A percentile compares a stretch with the other conserved stretches of the same genome.
Evolutionary conservation across 2,888 invertebrate genomes (phyloP).

Genomic region (Acronicta psi): DNA sequence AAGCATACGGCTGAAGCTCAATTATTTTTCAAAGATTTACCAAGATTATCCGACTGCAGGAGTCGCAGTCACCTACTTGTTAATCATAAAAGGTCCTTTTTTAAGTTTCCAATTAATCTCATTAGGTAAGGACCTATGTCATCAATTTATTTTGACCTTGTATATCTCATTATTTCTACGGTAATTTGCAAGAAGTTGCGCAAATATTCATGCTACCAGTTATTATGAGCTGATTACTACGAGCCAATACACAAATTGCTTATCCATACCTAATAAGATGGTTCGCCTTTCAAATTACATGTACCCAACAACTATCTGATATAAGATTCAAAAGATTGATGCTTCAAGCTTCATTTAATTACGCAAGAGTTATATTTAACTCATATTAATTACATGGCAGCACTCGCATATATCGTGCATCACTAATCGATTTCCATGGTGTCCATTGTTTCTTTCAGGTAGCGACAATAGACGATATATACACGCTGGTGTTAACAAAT

Average conservation of each 20-base stretch:
- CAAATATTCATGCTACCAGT: constrained; percentile 46
- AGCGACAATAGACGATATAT: neutral
- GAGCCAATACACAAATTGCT: constrained; percentile 17
- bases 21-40: constrained; percentile 62
- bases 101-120: constrained; percentile 11
- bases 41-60: constrained; percentile 36
- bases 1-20: constrained; percentile 66
- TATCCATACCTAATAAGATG: constrained; percentile 26
- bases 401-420: constrained; percentile 47
- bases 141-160: constrained; percentile 26
- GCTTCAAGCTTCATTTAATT: constrained; percentile 32
- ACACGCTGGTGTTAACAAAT: too few relatives aligned
- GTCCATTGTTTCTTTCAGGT: neutral
- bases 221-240: constrained; percentile 25
- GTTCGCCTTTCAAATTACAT: constrained; percentile 25
- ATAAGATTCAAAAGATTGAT: constrained; percentile 10
- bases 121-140: constrained; percentile 13
- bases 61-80: constrained; percentile 6
- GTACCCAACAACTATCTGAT: constrained; percentile 10
- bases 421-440: constrained; percentile 2
- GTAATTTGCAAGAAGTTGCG: constrained; percentile 37
- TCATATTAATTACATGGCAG: constrained; percentile 29
- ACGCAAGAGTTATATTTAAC: constrained; percentile 23
- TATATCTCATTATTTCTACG: constrained; percentile 21
- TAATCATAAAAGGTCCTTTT: neutral